Evolutionary conservation across 2,888 invertebrate genomes (phyloP).

Genomic region (Catocala nupta): DNA sequence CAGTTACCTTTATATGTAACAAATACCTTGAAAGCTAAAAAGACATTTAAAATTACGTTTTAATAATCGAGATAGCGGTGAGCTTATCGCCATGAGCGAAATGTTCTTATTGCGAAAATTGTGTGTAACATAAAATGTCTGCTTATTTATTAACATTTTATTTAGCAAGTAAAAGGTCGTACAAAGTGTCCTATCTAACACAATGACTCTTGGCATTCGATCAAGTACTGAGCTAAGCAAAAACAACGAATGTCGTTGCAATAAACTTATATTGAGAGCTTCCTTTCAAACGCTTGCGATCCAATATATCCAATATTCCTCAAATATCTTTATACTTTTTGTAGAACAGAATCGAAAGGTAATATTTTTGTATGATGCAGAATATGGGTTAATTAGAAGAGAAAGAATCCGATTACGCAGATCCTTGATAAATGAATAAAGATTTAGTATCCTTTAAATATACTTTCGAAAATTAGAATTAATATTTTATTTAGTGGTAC

Average conservation of each 20-base stretch:
- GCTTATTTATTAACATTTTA: conserved; percentile 45
- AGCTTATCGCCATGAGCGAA: background rate
- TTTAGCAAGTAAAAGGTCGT: conserved; percentile 37
- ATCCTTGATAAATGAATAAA: too few species aligned
- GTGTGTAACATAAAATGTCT: conserved; percentile 10
- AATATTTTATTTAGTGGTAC: too few species aligned
- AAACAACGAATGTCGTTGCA: conserved; percentile 41
- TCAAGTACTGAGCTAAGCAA: conserved; percentile 53
- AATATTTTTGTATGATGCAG: background rate
- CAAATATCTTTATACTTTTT: background rate
- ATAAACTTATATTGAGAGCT: conserved; percentile 44
- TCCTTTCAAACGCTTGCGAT: conserved; percentile 15
- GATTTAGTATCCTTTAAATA: too few species aligned
- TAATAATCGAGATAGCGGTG: background rate
- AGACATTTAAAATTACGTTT: background rate
- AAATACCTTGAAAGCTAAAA: conserved; percentile 11
- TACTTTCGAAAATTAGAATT: too few species aligned
- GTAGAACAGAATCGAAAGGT: background rate
- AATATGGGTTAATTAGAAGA: conserved; percentile 6
- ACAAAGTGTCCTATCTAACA: conserved; percentile 31
- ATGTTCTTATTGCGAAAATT: background rate
- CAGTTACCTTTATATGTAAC: conserved; percentile 7
- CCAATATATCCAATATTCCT: conserved; percentile 19
- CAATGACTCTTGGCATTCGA: conserved; percentile 50
- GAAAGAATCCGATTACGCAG: background rate